phyloP scores from a whole-genome alignment of 2,797 vertebrate genomes.

The Parambassis ranga region DNA sequence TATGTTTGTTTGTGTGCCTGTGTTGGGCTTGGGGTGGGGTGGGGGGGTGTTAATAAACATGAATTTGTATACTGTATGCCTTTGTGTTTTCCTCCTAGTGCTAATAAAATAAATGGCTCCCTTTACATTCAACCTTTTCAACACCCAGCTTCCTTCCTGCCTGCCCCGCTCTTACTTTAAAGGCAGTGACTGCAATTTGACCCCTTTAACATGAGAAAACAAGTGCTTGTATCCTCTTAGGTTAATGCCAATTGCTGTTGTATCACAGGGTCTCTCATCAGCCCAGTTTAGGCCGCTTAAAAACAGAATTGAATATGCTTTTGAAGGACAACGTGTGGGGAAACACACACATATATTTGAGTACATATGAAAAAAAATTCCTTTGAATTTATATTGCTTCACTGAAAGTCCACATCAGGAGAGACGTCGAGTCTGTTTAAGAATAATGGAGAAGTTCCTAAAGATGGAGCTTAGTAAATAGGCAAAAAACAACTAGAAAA shows the following conservation, averaged over 20 bases:
- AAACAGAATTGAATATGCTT: not conserved
- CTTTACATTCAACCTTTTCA: constrained; percentile 29
- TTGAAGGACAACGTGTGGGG: constrained; percentile 46
- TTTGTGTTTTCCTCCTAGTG: constrained; percentile 15
- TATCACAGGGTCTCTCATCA: constrained; percentile 22
- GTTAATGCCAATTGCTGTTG: constrained; percentile 24
- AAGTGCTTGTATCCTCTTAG: not conserved
- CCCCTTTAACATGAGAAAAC: constrained; percentile 15
- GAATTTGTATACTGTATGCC: not conserved
- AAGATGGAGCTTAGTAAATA: too few species aligned
- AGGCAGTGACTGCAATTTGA: constrained; percentile 36
- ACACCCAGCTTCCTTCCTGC: not conserved
- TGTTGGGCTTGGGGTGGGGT: not conserved
- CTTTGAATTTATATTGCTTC: too few species aligned
- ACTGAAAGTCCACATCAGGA: too few species aligned
- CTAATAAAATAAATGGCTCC: constrained; percentile 51
- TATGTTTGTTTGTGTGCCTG: not conserved
- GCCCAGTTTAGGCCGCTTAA: constrained; percentile 19
- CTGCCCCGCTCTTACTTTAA: constrained; percentile 22
- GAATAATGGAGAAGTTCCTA: too few species aligned
- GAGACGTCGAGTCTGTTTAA: too few species aligned
- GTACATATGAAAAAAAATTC: too few species aligned
- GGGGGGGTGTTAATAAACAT: not conserved
- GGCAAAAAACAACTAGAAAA: too few species aligned
- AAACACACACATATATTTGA: too few species aligned